Evolutionary conservation across 2,797 vertebrate species (phyloP), one percentile per base, ranked within the genome.

Genomic region (Gobionotothen gibberifrons): DNA sequence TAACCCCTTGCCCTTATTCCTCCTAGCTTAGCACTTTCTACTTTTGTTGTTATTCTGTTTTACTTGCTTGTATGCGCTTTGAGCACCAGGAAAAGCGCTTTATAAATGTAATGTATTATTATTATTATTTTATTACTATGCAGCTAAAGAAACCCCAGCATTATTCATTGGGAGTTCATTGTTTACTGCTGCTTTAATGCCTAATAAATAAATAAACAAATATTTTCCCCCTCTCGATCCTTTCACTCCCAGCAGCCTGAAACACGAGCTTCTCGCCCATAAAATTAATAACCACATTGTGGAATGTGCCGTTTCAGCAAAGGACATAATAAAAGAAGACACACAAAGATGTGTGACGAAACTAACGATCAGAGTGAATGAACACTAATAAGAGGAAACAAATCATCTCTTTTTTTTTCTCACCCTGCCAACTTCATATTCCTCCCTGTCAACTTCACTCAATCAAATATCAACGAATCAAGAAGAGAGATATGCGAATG

Each of bases 281-380:
- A 17, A 70, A 74, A 58, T 49, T 3, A 26, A 11, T 29, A 15
- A 42, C 17, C 0, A 0, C 26, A 42, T 36, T 59, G 43, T 29
- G 55, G 73, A 82, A 82, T 69, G 60, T 75, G 83, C 74, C 16
- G 22, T 56, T 73, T 67, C 63, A 78, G 75, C 73, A 64, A 75
- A 74, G 56, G 11, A 3, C 15, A 13, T 4, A 49, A 26, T 32
- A 5, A 47, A 69, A 56, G 9, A 15, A 13, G 16, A 29, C 5
- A 32, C 44, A 48, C 1, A 40, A 69, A 68, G 21, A 9, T 19
- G 59, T 43, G 48, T 13, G 1, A 10, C 22, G 29, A 1, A 60
- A 42, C 26, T 16, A 5, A n/a, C 8, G 0, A 66, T 46, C 11
- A 61, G 19, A 60, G 3, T 21, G 1, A 48, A 56, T 12, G 0